Evolutionary conservation across 2,113 vertebrate genomes (phyloP), one percentile per base, ranked within the genome.

Genomic region (Romanogobio albipinnatus): DNA sequence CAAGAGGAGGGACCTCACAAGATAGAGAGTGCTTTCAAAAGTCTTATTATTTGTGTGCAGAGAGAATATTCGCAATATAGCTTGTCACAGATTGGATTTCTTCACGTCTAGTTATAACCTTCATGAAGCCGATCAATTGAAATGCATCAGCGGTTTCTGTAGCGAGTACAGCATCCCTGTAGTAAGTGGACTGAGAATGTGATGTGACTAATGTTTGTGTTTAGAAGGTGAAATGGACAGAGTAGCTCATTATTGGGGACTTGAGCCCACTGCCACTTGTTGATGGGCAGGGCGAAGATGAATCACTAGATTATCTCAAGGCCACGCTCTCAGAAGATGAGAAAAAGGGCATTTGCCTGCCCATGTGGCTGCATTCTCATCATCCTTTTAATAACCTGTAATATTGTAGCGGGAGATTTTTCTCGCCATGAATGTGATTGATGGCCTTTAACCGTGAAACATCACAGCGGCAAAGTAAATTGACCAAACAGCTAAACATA

Each of bases 401-500:
- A 96, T 96, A 95, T 94, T 17, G 91, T 90, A 93, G 94, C 95
- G 92, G 94, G 89, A 95, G 95, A 92, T 96, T 93, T 96, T 93
- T 95, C 95, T 95, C 95, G 93, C 92, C 91, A 89, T 0, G 68
- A 88, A 90, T 92, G 93, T 97, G 97, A 98, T 97, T 93, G 96
- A 99, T 97, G 95, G 93, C 91, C 93, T 95, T 82, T 88, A 89
- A 85, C 90, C 93, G 95, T 94, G 93, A 95, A 94, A 95, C 94
- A 90, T 94, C 93, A 95, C 94, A 94, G 93, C 95, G 89, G 92
- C 93, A 91, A 92, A 92, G 93, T 93, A 95, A 96, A 96, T 95
- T 93, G 95, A 96, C 94, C 93, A 91, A 97, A 96, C 95, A 97
- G 93, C 95, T 95, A 98, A 98, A 97, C 96, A 97, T 95, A 97